Conservation (phyloP, 2,113 vertebrate species). For the Hippocampus zosterae region DNA sequence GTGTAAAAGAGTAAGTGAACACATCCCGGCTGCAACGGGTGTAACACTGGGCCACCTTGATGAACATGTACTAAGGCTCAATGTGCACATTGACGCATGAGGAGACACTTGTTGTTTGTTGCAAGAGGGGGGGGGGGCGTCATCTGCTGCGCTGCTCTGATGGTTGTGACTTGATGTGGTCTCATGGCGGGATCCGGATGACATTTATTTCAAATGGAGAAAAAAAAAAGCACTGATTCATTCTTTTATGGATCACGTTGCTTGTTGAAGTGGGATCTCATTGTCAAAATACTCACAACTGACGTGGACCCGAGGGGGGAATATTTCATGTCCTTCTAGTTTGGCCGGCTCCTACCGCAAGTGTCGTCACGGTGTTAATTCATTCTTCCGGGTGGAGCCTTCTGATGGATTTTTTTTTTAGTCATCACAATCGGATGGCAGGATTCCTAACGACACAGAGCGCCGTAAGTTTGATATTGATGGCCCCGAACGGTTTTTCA, state of each 20-base stretch:
- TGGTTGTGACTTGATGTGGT: constrained; percentile 11
- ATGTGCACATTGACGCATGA: constrained; percentile 22
- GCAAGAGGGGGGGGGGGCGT: neutral
- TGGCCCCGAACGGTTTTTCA: neutral
- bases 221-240: constrained; percentile 8
- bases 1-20: neutral
- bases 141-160: neutral
- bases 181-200: constrained; percentile 6
- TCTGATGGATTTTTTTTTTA: constrained; percentile 40
- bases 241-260: constrained; percentile 13
- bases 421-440: constrained; percentile 1
- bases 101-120: constrained; percentile 13
- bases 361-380: constrained; percentile 34
- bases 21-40: constrained; percentile 15
- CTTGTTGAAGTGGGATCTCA: constrained; percentile 18
- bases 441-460: neutral
- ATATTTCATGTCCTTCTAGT: constrained; percentile 12
- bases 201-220: constrained; percentile 5
- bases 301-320: constrained; percentile 9
- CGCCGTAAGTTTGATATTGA: neutral
- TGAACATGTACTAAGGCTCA: constrained; percentile 29
- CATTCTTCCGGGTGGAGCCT: constrained; percentile 34
- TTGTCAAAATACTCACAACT: constrained; percentile 17
- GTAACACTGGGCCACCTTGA: constrained; percentile 18
- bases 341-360: constrained; percentile 19